Percentiles rank a stretch among this genome's conserved stretches.
Evolutionary conservation across 2,888 invertebrate species (phyloP).

Genomic region (Acanthosepion lycidas): DNA sequence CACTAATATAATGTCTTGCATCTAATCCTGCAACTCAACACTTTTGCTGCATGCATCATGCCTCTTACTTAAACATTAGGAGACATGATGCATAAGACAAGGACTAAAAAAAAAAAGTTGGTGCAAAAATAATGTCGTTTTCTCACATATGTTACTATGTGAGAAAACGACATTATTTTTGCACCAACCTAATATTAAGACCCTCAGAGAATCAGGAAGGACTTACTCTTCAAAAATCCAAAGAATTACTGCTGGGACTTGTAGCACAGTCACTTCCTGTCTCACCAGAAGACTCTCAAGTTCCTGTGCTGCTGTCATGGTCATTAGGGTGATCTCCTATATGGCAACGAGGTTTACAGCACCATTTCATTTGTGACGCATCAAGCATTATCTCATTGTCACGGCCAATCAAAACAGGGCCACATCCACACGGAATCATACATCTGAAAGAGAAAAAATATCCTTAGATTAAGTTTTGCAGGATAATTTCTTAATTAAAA

Average conservation of each 20-base stretch:
- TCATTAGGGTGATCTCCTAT: conserved; percentile 13
- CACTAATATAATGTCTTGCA: no score
- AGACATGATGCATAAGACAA: no score
- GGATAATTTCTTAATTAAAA: no score
- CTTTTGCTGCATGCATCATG: no score
- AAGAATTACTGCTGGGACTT: conserved; percentile 24
- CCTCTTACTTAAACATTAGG: no score
- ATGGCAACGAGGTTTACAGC: conserved; percentile 24
- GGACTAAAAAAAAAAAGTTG: no score
- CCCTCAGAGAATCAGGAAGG: not conserved
- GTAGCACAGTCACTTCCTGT: conserved; percentile 34
- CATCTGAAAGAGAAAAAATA: not conserved
- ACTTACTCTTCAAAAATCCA: not conserved
- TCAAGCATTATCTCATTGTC: conserved; percentile 42
- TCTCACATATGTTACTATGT: no score
- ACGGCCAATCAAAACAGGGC: conserved; percentile 40
- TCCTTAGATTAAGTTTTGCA: no score
- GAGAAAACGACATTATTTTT: no score
- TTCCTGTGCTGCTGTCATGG: conserved; percentile 35
- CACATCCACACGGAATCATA: conserved; percentile 38
- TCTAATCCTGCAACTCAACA: no score
- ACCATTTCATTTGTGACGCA: conserved; percentile 40
- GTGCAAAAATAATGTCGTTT: no score
- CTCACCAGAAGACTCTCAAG: conserved; percentile 24
- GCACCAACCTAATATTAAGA: not conserved